These are phyloP conservation scores for Tringa solitaria DNA, from an alignment of 2,113 vertebrate species.

Conservation along the genomic window DNA sequence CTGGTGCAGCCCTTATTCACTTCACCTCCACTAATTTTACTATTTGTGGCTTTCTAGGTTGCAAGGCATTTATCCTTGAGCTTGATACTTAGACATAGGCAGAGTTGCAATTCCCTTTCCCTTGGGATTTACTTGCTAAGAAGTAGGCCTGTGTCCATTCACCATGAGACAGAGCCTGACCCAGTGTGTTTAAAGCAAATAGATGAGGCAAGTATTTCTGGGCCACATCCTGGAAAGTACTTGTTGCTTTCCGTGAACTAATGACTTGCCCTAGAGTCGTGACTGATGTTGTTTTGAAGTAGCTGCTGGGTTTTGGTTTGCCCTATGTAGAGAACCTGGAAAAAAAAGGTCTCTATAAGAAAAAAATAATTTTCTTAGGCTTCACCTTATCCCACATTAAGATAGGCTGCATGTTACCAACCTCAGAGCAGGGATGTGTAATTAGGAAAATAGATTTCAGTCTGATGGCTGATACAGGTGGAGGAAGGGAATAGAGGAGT, in stretches of 20 bases:
- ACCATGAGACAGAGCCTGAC: neutral
- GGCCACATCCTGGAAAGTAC: neutral
- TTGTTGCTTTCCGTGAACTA: neutral
- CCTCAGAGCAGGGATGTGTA: neutral
- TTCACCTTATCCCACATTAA: neutral
- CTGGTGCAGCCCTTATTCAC: neutral
- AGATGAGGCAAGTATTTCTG: neutral
- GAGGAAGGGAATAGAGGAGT: neutral
- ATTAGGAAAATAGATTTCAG: neutral
- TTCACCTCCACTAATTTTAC: neutral
- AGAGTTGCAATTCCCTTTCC: neutral
- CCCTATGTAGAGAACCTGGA: neutral
- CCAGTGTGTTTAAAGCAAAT: neutral
- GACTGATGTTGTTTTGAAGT: neutral
- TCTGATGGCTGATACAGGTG: neutral
- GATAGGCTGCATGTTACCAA: neutral
- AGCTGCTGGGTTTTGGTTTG: neutral
- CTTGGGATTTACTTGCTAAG: neutral
- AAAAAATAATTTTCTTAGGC: neutral
- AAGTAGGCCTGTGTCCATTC: neutral
- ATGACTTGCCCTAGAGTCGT: neutral
- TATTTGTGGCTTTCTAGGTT: neutral
- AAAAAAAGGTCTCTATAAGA: neutral
- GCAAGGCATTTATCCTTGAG: neutral
- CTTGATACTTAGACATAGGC: neutral